Evolutionary conservation across 2,888 invertebrate species (phyloP), one percentile per base, ranked within the genome.

Genomic region (Neoascia interrupta): DNA sequence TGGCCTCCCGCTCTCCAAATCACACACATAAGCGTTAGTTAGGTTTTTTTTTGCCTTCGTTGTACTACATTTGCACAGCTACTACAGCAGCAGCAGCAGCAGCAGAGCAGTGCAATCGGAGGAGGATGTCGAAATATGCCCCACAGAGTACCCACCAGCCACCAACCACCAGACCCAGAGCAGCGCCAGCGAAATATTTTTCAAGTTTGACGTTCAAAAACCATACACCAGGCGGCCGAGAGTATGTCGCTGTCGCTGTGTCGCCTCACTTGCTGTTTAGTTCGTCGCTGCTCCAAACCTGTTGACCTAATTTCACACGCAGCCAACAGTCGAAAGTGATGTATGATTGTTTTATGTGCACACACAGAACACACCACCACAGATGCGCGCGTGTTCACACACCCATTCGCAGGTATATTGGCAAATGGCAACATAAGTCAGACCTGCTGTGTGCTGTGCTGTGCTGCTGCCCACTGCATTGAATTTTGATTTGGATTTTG

Each of bases 261-360:
- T 73, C 56, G 56, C 47, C 69, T 68, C n/a, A n/a, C 51, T 76
- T 56, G 70, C 63, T 75, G 69, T 39, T 61, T 47, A 43, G 49
- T 56, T 56, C 53, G 16, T 60, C 36, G 60, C 64, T 72, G 86
- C 86, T 85, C 86, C 85, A 88, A 88, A 88, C 87, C 88, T 88
- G 88, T 88, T 88, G 88, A 88, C 88, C 88, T 87, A 88, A 88
- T 88, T 88, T 88, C 85, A 85, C 79, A 70, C 81, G 82, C 72
- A 75, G 73, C 63, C 61, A 74, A 85, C 83, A 85, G 86, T 85
- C 85, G 85, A 85, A 85, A 85, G 85, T 85, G 85, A 85, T 63
- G 69, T 81, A 63, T 76, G 81, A 53, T 85, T 84, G 85, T 83
- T 83, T 82, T 83, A 79, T 81, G 80, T 81, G 81, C 81, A 82